Conservation (phyloP, 2,113 vertebrate species). For the Pantherophis guttatus region DNA sequence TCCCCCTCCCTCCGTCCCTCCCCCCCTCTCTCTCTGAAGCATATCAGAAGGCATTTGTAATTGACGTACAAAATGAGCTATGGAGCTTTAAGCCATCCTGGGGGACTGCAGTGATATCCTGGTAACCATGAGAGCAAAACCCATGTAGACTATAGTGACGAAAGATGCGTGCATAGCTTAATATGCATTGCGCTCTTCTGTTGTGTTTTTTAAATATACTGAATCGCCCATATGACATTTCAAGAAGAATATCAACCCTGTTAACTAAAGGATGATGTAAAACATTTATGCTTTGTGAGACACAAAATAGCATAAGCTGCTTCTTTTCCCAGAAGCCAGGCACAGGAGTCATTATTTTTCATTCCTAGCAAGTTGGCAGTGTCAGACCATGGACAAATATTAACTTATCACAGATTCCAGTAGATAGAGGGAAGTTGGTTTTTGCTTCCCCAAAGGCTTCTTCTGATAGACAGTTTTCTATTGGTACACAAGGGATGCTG, state of each 20-base stretch:
- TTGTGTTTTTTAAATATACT: neutral
- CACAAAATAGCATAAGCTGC: constrained; percentile 1
- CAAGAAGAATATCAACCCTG: neutral
- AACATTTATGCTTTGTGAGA: constrained; percentile 27
- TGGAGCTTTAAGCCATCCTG: constrained; percentile 27
- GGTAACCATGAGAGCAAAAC: constrained; percentile 63
- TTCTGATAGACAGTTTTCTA: neutral
- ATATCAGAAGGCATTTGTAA: constrained; percentile 57
- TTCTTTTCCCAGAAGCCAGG: neutral
- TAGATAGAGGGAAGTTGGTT: neutral
- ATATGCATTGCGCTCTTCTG: constrained; percentile 38
- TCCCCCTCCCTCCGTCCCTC: too few species aligned
- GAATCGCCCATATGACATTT: constrained; percentile 8
- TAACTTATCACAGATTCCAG: neutral
- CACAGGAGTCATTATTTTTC: neutral
- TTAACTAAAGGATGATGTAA: constrained; percentile 30
- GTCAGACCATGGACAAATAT: neutral
- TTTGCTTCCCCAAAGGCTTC: neutral
- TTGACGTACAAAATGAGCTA: constrained; percentile 41
- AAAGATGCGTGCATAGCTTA: constrained; percentile 40
- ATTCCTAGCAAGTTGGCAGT: neutral
- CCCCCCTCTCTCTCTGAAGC: neutral
- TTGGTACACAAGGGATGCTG: neutral
- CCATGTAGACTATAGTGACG: constrained; percentile 46
- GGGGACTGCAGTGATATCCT: constrained; percentile 50